Conservation (phyloP, 2,888 invertebrate genomes). For the Acanthacorydalis orientalis region DNA sequence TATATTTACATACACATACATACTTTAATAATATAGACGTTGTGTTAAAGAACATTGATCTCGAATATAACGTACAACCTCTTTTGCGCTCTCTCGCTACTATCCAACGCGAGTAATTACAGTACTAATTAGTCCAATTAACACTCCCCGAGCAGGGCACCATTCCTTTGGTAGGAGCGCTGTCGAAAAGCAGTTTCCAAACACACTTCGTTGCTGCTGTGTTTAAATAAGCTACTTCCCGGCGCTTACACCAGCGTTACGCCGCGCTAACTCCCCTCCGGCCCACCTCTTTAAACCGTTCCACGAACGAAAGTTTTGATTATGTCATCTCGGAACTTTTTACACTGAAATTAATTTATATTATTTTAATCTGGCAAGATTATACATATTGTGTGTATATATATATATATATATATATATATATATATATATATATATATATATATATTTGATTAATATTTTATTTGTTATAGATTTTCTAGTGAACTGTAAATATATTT, state of each 20-base stretch:
- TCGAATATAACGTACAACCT: no score
- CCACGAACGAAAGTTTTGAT: no score
- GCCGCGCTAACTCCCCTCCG: no score
- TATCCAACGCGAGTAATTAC: conserved; percentile 1
- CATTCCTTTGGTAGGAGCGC: neutral
- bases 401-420: neutral
- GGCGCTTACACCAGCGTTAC: no score
- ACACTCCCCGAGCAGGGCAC: conserved; percentile 2
- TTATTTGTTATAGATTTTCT: neutral
- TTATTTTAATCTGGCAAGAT: neutral
- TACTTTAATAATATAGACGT: no score
- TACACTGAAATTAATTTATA: neutral
- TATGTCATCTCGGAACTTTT: neutral
- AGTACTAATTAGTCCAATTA: conserved; percentile 6
- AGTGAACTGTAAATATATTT: no score
- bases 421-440: neutral
- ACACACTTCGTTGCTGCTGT: neutral
- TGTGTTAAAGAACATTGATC: no score
- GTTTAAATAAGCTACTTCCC: neutral
- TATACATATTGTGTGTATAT: neutral
- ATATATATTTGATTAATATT: neutral
- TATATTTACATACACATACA: no score
- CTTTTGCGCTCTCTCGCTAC: neutral
- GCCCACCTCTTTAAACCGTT: no score
- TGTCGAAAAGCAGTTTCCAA: neutral